phyloP scores from a whole-genome alignment of 2,888 invertebrate species.

The Athalia rosae region DNA sequence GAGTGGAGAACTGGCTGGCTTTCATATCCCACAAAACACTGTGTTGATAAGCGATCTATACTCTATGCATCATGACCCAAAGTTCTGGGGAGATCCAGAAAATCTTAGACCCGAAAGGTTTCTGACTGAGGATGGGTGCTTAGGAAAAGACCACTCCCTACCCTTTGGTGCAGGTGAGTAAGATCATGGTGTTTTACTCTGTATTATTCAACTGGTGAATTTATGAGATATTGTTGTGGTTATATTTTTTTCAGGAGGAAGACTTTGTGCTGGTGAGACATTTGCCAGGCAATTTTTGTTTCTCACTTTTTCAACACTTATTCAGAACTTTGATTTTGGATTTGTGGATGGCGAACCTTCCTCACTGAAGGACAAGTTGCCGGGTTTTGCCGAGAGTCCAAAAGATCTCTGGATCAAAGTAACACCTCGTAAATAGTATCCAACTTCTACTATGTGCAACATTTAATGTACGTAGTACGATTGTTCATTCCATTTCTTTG shows the following conservation, averaged over 20 bases:
- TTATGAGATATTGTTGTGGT: background rate
- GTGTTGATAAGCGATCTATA: slow-evolving; percentile 76
- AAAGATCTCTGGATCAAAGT: slow-evolving; percentile 79
- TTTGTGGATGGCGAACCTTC: slow-evolving; percentile 76
- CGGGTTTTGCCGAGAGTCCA: slow-evolving; percentile 77
- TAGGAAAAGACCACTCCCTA: slow-evolving; percentile 78
- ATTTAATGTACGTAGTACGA: background rate
- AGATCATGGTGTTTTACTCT: background rate
- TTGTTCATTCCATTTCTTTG: too few species aligned
- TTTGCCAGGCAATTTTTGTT: slow-evolving; percentile 81
- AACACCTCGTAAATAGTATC: slow-evolving; percentile 67
- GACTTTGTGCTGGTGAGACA: slow-evolving; percentile 84
- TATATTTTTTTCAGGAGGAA: slow-evolving; percentile 74
- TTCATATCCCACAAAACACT: slow-evolving; percentile 77
- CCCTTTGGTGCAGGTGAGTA: slow-evolving; percentile 81
- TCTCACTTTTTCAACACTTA: slow-evolving; percentile 77
- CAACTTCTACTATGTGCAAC: background rate
- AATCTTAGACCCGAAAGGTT: slow-evolving; percentile 82
- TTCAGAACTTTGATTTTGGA: slow-evolving; percentile 79
- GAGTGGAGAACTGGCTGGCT: slow-evolving; percentile 77
- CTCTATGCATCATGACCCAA: slow-evolving; percentile 77
- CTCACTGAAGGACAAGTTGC: slow-evolving; percentile 67
- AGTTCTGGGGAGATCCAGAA: slow-evolving; percentile 80
- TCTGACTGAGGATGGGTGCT: slow-evolving; percentile 75
- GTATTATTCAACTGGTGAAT: slow-evolving; percentile 7